These are phyloP conservation scores for Rissa tridactyla DNA, from an alignment of 2,113 vertebrate genomes.

Conservation along the genomic window DNA sequence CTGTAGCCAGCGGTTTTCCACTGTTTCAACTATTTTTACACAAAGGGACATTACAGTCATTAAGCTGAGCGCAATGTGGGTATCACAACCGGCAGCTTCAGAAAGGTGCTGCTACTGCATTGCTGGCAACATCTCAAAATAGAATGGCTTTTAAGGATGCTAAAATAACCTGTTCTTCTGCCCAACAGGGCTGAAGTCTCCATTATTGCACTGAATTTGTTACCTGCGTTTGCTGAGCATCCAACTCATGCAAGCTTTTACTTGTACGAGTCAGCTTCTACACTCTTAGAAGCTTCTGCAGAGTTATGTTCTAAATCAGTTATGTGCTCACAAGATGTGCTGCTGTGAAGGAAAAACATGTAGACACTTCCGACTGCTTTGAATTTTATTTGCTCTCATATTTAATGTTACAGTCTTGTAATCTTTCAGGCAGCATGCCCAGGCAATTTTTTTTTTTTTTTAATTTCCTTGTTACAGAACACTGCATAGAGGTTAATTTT, in stretches of 20 bases:
- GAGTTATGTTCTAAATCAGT: neutral
- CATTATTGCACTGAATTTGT: neutral
- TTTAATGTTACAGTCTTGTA: neutral
- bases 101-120: neutral
- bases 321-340: neutral
- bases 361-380: neutral
- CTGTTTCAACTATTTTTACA: neutral
- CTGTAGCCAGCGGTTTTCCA: neutral
- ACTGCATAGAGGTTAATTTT: neutral
- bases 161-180: conserved; percentile 16
- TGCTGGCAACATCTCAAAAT: neutral
- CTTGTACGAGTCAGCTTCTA: neutral
- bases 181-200: neutral
- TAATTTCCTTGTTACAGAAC: neutral
- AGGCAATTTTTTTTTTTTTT: neutral
- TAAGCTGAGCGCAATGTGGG: neutral
- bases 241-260: neutral
- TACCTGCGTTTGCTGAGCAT: neutral
- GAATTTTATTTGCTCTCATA: neutral
- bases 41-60: neutral
- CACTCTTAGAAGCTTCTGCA: neutral
- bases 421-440: neutral
- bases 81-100: neutral
- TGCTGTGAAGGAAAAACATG: neutral
- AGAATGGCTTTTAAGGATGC: neutral